Base-by-base conservation (phyloP, 2,888 invertebrate species). In the Elysia crispata region DNA sequence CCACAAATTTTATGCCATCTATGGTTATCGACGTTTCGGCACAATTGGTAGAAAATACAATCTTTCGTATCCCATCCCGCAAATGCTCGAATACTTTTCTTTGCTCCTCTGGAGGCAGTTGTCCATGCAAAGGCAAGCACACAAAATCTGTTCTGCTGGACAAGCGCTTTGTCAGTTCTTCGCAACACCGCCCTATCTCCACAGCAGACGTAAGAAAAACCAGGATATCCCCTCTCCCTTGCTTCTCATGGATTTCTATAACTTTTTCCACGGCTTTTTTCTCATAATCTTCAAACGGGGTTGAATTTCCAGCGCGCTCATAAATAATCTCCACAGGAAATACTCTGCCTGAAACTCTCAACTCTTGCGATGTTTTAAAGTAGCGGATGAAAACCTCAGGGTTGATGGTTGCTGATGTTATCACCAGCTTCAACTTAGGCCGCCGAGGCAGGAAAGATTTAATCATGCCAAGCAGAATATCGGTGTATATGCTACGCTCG, bases 11-110 rank as follows among this genome's bases (percentile, higher is more conserved):
- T 20, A 92, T 89, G 6, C 91, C 92, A 50, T 91, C 90, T 64
- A 92, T 92, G 6, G 92, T 92, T 3, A 92, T 84, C 5, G 92
- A 92, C 1, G 92, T 92, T 83, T 92, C 92, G 5, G 92, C 92
- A 83, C 89, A 88, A 85, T 92, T 92, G 28, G 92, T 92, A 1
- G 92, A 90, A 87, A 92, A 91, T 3, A 92, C 89, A 18, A 92
- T 84, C 84, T 92, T 92, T 60, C 92, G 82, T 54, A 83, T 84
- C 8, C 86, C 86, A 23, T 67, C 74, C 8, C 84, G 80, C 25
- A 83, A 77, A 6, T 81, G 83, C 28, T 85, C 81, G 84, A 92
- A 92, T 0, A 92, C 90, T 41, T 83, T 73, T 62, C 88, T 85
- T 70, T 92, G 92, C 41, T 92, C 91, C 15, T 89, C 86, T 31